Evolutionary conservation across 2,888 invertebrate species (phyloP), one percentile per base, ranked within the genome.

Genomic region (Tipula unca): DNA sequence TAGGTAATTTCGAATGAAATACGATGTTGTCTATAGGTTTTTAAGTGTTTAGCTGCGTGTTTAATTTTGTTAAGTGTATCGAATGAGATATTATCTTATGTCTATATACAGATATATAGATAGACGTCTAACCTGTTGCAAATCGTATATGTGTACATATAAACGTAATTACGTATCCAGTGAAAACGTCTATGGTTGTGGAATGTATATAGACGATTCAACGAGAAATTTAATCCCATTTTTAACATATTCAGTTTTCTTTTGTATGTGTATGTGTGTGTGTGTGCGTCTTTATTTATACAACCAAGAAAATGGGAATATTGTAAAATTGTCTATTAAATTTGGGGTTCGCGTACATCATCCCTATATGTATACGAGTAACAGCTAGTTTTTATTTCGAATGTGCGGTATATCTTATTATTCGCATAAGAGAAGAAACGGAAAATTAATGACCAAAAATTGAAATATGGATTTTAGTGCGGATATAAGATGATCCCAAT

Each of bases 371-470:
- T 20, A 25, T 69, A 10, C 10, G 25, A 17, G 48, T 48, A 48
- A 17, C 48, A 4, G 48, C 48, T 48, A 17, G 48, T 6, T 20
- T 69, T 69, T 25, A 69, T 69, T 69, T 69, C 69, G 69, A 69
- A 10, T 69, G 48, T 48, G n/a, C n/a, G 32, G 8, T 69, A 25
- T 69, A 25, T 69, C 20, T 69, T 69, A 25, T 69, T 25, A 69
- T 69, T 10, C 10, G 69, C 1, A 69, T n/a, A n/a, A n/a, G n/a
- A 69, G 69, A 69, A 69, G 25, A 69, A 3, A 69, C 69, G 69
- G 69, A 69, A 69, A 69, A 69, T 69, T 69, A 69, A 69, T 69
- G 69, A 69, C 69, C 69, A 69, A 69, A 69, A 69, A 69, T 69
- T 69, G 69, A 69, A 69, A 69, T 69, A 69, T 69, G 69, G 69